Evolutionary conservation across 1,140 invertebrate species (phyloP).

Genomic region (Drosophila persimilis): DNA sequence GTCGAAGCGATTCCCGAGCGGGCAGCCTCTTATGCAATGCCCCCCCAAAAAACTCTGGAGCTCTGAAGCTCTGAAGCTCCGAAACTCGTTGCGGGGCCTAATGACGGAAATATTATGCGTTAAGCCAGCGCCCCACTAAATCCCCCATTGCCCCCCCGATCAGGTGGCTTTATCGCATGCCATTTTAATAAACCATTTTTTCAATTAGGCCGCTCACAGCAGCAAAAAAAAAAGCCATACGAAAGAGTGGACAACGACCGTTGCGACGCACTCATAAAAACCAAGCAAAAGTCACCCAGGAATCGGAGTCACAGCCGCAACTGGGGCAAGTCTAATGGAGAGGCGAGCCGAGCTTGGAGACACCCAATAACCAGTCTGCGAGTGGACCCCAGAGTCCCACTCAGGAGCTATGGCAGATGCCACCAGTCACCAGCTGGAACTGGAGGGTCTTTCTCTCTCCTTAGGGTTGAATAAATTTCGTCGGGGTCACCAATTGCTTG

Average conservation of each 20-base stretch:
- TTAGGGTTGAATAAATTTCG: background rate
- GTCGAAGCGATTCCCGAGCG: constrained; percentile 28
- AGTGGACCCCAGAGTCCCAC: background rate
- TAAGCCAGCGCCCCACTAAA: constrained; percentile 6
- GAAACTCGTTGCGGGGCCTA: constrained; percentile 61
- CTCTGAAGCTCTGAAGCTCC: background rate
- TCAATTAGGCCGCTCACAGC: constrained; percentile 61
- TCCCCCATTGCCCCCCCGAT: background rate
- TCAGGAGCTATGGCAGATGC: constrained; percentile 45
- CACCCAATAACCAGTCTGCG: constrained; percentile 17
- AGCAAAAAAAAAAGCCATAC: constrained; percentile 3
- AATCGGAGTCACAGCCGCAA: background rate
- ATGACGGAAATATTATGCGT: constrained; percentile 75
- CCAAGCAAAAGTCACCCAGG: constrained; percentile 6
- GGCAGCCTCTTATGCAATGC: constrained; percentile 40
- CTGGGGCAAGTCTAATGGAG: constrained; percentile 10
- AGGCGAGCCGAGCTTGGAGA: background rate
- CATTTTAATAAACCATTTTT: constrained; percentile 76
- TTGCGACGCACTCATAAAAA: constrained; percentile 27
- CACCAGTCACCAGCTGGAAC: too few species aligned
- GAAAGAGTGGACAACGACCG: background rate
- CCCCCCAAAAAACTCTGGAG: background rate
- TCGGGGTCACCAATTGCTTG: constrained; percentile 21
- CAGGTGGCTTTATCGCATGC: constrained; percentile 35
- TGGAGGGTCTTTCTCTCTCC: too few species aligned